Percentiles rank a stretch among this genome's conserved stretches.
phyloP scores from a whole-genome alignment of 2,113 vertebrate genomes.

The Rhizomys pruinosus region DNA sequence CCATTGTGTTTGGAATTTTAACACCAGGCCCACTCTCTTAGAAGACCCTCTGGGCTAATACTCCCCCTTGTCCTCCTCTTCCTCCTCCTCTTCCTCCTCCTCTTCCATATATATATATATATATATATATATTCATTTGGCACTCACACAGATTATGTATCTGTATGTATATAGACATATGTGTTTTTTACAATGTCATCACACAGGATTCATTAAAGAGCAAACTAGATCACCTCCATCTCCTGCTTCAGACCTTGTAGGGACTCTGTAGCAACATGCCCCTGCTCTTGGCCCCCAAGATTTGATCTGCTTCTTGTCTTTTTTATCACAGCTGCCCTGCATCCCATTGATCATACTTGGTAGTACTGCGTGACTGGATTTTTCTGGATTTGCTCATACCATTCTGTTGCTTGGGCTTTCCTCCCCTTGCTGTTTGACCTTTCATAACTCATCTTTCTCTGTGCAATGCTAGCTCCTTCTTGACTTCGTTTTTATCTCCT shows the following conservation, averaged over 20 bases:
- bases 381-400: not conserved
- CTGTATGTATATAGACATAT: not conserved
- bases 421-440: not conserved
- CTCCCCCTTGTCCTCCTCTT: not conserved
- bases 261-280: not conserved
- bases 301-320: not conserved
- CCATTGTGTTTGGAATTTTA: not conserved
- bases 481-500: not conserved
- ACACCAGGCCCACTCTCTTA: not conserved
- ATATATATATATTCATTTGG: not conserved
- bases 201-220: constrained; percentile 30
- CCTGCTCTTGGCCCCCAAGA: not conserved
- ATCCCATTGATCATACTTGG: not conserved
- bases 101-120: not conserved
- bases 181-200: not conserved
- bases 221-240: not conserved
- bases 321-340: not conserved
- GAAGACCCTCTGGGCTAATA: not conserved
- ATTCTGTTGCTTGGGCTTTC: not conserved
- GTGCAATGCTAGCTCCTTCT: not conserved
- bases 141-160: not conserved
- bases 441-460: not conserved
- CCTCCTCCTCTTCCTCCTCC: not conserved
- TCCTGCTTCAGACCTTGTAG: constrained; percentile 29
- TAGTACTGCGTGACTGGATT: not conserved